A percentile compares a stretch with the other conserved stretches of the same genome.
These are phyloP conservation scores for Naso thynnoides DNA, from an alignment of 2,797 vertebrate genomes.

Conservation along the genomic window DNA sequence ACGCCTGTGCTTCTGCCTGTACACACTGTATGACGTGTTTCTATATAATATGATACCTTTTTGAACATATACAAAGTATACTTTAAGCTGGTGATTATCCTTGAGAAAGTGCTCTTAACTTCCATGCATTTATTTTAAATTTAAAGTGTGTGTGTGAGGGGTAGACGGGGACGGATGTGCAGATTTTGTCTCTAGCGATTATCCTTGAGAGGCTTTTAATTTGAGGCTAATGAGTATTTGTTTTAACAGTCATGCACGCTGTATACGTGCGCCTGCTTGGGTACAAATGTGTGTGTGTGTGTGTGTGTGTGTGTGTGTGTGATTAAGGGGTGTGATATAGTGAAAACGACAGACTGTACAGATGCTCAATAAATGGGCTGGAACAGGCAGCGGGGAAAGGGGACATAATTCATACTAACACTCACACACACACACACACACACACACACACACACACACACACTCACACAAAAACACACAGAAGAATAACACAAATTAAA, in stretches of 20 bases:
- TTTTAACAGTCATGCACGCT: slow-evolving; percentile 60
- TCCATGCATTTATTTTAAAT: slow-evolving; percentile 1
- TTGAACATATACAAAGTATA: neutral
- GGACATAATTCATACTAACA: slow-evolving; percentile 58
- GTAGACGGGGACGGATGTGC: slow-evolving; percentile 18
- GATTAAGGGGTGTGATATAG: slow-evolving; percentile 69
- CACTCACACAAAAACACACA: slow-evolving; percentile 13
- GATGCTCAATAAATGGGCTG: slow-evolving; percentile 83
- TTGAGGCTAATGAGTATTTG: slow-evolving; percentile 79
- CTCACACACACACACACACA: slow-evolving; percentile 17
- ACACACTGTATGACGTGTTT: neutral
- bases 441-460: slow-evolving; percentile 5
- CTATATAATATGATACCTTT: neutral
- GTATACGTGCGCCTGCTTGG: neutral
- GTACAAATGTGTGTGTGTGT: neutral
- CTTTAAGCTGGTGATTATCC: slow-evolving; percentile 33
- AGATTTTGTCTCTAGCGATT: slow-evolving; percentile 71
- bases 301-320: slow-evolving; percentile 33
- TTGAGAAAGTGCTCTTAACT: slow-evolving; percentile 28
- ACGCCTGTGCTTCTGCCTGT: neutral
- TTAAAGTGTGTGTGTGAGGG: slow-evolving; percentile 6
- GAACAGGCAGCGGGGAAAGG: slow-evolving; percentile 66
- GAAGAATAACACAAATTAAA: neutral
- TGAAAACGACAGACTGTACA: slow-evolving; percentile 75
- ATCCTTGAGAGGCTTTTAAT: slow-evolving; percentile 76